These are phyloP conservation scores for Odontamblyopus rebecca DNA, from an alignment of 2,797 vertebrate genomes.

Conservation along the genomic window DNA sequence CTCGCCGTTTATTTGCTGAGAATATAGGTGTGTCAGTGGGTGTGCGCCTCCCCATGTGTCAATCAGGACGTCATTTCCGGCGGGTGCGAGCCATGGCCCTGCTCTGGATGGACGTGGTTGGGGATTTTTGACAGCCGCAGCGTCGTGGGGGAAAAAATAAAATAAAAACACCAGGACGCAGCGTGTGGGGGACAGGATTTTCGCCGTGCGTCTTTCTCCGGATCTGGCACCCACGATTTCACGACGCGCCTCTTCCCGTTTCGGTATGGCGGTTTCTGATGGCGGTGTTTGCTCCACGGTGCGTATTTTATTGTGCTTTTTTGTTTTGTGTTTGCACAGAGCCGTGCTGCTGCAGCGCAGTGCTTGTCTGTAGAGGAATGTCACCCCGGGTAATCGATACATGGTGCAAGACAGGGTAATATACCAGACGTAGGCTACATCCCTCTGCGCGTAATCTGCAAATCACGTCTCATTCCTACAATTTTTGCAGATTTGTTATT, in stretches of 20 bases:
- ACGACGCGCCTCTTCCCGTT: constrained; percentile 20
- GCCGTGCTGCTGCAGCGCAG: constrained; percentile 28
- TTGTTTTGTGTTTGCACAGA: constrained; percentile 15
- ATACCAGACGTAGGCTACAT: neutral
- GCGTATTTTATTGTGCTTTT: constrained; percentile 29
- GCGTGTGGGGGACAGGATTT: constrained; percentile 32
- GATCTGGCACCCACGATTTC: constrained; percentile 20
- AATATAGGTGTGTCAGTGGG: constrained; percentile 78
- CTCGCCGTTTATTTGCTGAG: constrained; percentile 66
- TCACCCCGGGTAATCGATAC: neutral
- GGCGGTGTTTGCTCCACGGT: constrained; percentile 60
- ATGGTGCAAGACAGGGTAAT: neutral
- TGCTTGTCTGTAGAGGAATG: constrained; percentile 33
- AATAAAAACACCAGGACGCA: constrained; percentile 61
- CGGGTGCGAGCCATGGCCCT: constrained; percentile 44
- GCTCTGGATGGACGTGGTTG: constrained; percentile 63
- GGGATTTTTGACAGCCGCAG: constrained; percentile 78
- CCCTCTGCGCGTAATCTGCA: neutral
- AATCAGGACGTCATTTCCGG: constrained; percentile 60
- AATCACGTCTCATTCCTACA: neutral
- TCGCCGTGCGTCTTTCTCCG: constrained; percentile 9
- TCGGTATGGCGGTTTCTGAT: constrained; percentile 62
- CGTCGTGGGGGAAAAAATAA: constrained; percentile 29
- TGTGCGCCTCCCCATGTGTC: constrained; percentile 29
- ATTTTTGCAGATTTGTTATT: neutral